phyloP scores from a whole-genome alignment of 2,888 invertebrate species.

The Mamestra brassicae region DNA sequence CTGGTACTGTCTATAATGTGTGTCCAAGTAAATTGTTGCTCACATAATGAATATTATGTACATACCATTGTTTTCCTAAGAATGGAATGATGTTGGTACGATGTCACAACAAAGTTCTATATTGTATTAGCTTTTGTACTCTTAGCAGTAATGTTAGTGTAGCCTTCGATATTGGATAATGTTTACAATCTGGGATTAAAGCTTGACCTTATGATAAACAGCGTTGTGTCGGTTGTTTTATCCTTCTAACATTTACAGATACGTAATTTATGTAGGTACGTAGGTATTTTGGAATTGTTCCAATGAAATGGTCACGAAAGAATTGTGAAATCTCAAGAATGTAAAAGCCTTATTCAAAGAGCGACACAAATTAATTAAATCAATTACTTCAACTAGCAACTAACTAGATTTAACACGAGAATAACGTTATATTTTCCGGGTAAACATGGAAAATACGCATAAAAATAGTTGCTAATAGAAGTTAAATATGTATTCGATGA shows the following conservation, averaged over 20 bases:
- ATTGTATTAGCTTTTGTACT: constrained; percentile 33
- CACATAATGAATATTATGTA: constrained; percentile 20
- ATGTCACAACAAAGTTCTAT: constrained; percentile 43
- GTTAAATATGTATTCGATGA: constrained; percentile 24
- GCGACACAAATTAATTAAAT: constrained; percentile 3
- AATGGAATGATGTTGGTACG: constrained; percentile 10
- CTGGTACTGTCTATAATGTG: constrained; percentile 1
- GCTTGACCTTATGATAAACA: constrained; percentile 18
- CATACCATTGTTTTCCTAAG: constrained; percentile 21
- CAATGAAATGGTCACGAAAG: background rate
- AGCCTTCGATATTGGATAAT: constrained; percentile 53
- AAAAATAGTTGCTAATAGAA: constrained; percentile 16
- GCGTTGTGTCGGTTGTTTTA: constrained; percentile 2
- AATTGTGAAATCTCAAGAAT: constrained; percentile 4
- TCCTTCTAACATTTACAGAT: constrained; percentile 20
- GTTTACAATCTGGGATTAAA: constrained; percentile 50
- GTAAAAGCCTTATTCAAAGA: constrained; percentile 5
- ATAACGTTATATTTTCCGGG: constrained; percentile 3
- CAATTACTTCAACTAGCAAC: background rate
- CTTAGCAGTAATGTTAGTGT: constrained; percentile 26
- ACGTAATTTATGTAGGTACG: background rate
- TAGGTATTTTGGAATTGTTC: constrained; percentile 7
- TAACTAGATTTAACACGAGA: background rate
- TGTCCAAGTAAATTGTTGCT: constrained; percentile 27
- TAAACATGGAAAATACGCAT: constrained; percentile 3